These are phyloP conservation scores for Periophthalmodon schlosseri DNA, from an alignment of 2,113 vertebrate genomes.

Conservation along the genomic window DNA sequence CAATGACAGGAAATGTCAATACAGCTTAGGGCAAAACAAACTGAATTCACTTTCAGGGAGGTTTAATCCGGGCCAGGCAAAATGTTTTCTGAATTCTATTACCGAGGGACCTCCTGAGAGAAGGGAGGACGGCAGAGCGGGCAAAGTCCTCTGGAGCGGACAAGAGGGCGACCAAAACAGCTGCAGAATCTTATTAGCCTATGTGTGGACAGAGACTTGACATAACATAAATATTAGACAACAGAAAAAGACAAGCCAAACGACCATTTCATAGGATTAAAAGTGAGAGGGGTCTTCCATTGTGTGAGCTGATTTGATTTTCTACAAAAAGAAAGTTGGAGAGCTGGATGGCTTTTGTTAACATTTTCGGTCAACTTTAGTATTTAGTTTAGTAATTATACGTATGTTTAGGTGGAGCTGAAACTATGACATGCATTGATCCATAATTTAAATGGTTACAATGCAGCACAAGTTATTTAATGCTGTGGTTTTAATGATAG, in stretches of 20 bases:
- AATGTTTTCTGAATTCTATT: conserved; percentile 22
- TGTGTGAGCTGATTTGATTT: not conserved
- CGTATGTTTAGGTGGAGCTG: not conserved
- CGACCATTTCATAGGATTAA: not conserved
- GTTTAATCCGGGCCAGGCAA: conserved; percentile 6
- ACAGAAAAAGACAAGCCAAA: not conserved
- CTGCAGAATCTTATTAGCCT: not conserved
- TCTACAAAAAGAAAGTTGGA: too few relatives aligned
- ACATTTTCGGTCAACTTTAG: too few relatives aligned
- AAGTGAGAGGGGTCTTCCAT: not conserved
- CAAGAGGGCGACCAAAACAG: conserved; percentile 8
- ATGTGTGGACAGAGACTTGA: conserved; percentile 3
- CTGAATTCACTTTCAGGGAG: conserved; percentile 1
- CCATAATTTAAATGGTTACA: not conserved
- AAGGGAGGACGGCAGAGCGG: not conserved
- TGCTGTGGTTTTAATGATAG: not conserved
- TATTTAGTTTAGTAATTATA: not conserved
- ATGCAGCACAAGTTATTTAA: not conserved
- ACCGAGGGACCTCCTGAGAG: not conserved
- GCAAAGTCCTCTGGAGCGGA: not conserved
- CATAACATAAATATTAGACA: not conserved
- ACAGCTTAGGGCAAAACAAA: conserved; percentile 1
- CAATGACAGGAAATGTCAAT: conserved; percentile 11
- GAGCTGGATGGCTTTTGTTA: too few relatives aligned
- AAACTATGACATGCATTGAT: not conserved